Percentiles rank a stretch among this genome's conserved stretches.
These are phyloP conservation scores for Aphidius colemani DNA, from an alignment of 2,888 invertebrate genomes.

Conservation along the genomic window DNA sequence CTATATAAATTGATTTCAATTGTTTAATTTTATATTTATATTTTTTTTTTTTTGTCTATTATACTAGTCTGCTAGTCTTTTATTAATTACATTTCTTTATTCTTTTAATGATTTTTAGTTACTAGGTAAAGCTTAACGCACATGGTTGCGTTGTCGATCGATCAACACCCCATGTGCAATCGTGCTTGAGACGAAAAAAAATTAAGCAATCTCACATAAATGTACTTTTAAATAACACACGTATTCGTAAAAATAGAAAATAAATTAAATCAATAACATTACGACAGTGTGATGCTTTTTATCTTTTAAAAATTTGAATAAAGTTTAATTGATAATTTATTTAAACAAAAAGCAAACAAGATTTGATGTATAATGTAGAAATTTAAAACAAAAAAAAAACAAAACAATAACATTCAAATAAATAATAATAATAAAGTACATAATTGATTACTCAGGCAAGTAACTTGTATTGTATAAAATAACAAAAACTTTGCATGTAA, in stretches of 20 bases:
- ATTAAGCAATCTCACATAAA: slow-evolving; percentile 6
- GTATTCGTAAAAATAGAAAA: neutral
- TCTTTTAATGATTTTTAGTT: slow-evolving; percentile 21
- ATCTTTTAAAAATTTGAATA: too few species aligned
- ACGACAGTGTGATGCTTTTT: too few species aligned
- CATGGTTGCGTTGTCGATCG: too few species aligned
- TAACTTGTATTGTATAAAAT: slow-evolving; percentile 2
- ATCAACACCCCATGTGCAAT: too few species aligned
- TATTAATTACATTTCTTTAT: slow-evolving; percentile 5
- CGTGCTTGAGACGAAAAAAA: too few species aligned
- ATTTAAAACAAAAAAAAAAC: neutral
- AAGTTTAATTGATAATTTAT: too few species aligned
- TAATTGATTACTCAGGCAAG: slow-evolving; percentile 12
- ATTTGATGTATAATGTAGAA: neutral
- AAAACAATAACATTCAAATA: neutral
- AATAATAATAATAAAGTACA: slow-evolving; percentile 32
- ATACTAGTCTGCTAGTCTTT: neutral
- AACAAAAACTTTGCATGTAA: slow-evolving; percentile 10
- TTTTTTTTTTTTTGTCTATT: slow-evolving; percentile 17
- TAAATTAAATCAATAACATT: slow-evolving; percentile 27
- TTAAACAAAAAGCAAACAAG: neutral
- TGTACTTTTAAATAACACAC: slow-evolving; percentile 9
- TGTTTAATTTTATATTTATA: neutral
- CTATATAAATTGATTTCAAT: neutral
- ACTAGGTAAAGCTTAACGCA: too few species aligned